Evolutionary conservation across 2,888 invertebrate species (phyloP), one percentile per base, ranked within the genome.

Genomic region (Congeria kusceri): DNA sequence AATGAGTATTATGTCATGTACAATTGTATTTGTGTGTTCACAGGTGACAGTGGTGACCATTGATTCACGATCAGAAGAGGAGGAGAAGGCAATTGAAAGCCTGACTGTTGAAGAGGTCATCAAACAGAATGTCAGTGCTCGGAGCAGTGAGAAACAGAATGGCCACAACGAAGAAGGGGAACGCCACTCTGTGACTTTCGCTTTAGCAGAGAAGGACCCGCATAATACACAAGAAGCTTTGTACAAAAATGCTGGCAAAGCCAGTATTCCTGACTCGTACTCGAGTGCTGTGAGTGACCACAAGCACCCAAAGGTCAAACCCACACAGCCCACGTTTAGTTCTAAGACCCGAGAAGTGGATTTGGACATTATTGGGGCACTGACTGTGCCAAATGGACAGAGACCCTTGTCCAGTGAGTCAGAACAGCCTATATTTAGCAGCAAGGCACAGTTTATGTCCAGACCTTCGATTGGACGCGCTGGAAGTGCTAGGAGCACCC

Each of bases 101-200:
- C 64, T 89, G 47, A 86, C 87, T 27, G 84, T 89, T 15, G 89
- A 91, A 25, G 89, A 89, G 46, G 85, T 91, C 7, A 72, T 89
- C 28, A 82, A 80, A 39, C 76, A 83, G 49, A 78, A 59, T 63
- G 67, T 59, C 70, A 62, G 67, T 39, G 72, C 72, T 5, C 70
- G 72, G 65, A 57, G 47, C 47, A 29, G n/a, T 18, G 77, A 77
- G 23, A 79, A 77, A 68, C 71, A 63, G 53, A 83, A 79, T 63
- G 64, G 58, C 20, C 65, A 39, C 57, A 69, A 73, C 49, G 80
- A 80, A 4, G 80, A 80, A 28, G 58, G 25, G 3, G 80, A 80
- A 62, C 79, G 73, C 62, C 83, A 74, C 71, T 77, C 79, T 32
- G 83, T 80, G 13, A 76, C 72, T 0, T 83, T 83, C 61, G 79